Conservation (phyloP, 2,113 vertebrate genomes). For the Suricata suricatta region DNA sequence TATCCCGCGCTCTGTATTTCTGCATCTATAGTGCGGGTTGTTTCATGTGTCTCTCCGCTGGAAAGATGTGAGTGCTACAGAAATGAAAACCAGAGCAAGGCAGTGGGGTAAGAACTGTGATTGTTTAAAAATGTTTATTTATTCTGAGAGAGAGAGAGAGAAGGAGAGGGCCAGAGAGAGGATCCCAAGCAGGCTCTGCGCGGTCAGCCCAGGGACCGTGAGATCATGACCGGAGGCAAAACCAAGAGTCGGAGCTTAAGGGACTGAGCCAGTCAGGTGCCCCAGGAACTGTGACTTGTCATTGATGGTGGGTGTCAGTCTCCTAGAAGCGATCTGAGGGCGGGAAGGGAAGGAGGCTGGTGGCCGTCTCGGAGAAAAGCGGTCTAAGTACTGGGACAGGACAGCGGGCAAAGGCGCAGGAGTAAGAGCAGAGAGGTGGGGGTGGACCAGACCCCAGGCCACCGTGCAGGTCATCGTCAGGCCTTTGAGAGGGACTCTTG, state of each 20-base stretch:
- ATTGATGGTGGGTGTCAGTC: not conserved
- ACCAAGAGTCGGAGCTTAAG: too few species aligned
- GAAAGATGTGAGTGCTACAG: not conserved
- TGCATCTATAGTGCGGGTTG: not conserved
- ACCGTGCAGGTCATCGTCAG: not conserved
- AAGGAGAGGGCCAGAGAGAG: too few species aligned
- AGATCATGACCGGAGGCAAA: too few species aligned
- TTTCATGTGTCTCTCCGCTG: not conserved
- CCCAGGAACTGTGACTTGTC: not conserved
- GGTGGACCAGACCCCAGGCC: rapidly evolving
- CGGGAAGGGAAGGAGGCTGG: not conserved
- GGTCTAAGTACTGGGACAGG: not conserved
- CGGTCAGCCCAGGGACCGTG: too few species aligned
- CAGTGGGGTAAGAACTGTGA: not conserved
- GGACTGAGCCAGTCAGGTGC: too few species aligned
- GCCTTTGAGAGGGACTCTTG: not conserved
- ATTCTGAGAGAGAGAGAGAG: too few species aligned
- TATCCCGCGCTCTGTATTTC: not conserved
- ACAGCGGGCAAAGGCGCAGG: rapidly evolving
- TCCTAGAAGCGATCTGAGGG: not conserved
- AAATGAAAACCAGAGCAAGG: not conserved
- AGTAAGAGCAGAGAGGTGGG: too few species aligned
- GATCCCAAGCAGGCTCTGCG: too few species aligned
- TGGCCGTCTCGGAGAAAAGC: not conserved
- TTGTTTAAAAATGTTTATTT: not conserved